A percentile compares a stretch with the other conserved stretches of the same genome.
These are phyloP conservation scores for Myotis pilosus DNA, from an alignment of 2,797 vertebrate genomes.

Conservation along the genomic window DNA sequence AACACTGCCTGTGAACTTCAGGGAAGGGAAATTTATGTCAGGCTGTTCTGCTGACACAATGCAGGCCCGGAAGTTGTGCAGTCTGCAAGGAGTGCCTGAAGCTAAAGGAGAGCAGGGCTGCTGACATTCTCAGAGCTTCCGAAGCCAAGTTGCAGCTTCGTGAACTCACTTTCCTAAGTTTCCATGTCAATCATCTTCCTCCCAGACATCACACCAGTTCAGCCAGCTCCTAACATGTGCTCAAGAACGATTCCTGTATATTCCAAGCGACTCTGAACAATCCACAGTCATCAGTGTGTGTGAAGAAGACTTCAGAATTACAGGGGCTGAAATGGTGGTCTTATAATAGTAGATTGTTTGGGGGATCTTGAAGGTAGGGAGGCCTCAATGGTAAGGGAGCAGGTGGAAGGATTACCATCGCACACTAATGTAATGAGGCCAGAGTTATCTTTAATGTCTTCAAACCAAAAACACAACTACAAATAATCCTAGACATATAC, in stretches of 20 bases:
- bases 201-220: neutral
- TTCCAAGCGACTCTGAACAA: neutral
- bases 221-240: neutral
- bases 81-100: neutral
- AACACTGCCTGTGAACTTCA: constrained; percentile 12
- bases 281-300: neutral
- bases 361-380: neutral
- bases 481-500: neutral
- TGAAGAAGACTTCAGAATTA: neutral
- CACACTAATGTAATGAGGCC: neutral
- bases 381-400: neutral
- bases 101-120: neutral
- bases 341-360: neutral
- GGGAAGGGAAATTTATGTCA: constrained; percentile 26
- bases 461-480: neutral
- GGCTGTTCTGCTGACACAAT: constrained; percentile 12
- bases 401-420: neutral
- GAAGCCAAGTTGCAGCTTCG: neutral
- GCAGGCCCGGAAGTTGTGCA: neutral
- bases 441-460: neutral
- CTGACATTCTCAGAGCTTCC: neutral
- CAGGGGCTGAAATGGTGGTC: neutral
- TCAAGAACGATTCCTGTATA: neutral
- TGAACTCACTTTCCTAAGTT: constrained; percentile 2
- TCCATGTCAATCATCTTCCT: neutral